phyloP scores from a whole-genome alignment of 1,140 invertebrate species.

The Anoplophora glabripennis region DNA sequence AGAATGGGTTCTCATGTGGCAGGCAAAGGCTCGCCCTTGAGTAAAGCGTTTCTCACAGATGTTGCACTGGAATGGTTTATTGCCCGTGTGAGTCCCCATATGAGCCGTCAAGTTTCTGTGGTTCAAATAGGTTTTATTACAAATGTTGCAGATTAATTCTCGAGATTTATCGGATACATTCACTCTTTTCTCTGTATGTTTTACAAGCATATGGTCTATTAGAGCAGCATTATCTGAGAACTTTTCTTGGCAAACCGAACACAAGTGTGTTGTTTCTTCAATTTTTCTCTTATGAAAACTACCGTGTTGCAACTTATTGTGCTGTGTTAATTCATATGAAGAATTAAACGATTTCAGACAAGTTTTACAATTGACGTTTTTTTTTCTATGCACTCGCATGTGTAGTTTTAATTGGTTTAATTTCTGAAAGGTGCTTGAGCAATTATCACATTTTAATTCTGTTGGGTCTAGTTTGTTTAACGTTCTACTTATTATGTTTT shows the following conservation, averaged over 20 bases:
- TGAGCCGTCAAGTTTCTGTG: slow-evolving; percentile 49
- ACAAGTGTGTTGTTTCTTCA: slow-evolving; percentile 1
- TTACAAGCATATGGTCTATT: neutral
- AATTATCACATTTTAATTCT: neutral
- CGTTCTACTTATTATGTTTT: too few relatives aligned
- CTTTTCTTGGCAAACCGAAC: slow-evolving; percentile 2
- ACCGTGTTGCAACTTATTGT: neutral
- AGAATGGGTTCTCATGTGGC: slow-evolving; percentile 53
- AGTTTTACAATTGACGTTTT: neutral
- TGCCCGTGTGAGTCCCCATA: slow-evolving; percentile 65
- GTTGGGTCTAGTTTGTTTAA: neutral
- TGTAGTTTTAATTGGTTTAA: neutral
- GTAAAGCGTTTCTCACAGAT: slow-evolving; percentile 12
- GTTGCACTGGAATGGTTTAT: slow-evolving; percentile 61
- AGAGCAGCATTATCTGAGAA: slow-evolving; percentile 1
- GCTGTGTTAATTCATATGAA: too few relatives aligned
- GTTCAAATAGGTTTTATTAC: slow-evolving; percentile 19
- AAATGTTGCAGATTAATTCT: slow-evolving; percentile 11
- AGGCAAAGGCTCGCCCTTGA: slow-evolving; percentile 16
- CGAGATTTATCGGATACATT: neutral
- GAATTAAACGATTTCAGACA: neutral
- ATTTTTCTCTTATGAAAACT: neutral
- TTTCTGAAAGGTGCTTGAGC: neutral
- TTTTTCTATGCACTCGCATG: neutral
- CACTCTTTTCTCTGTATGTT: slow-evolving; percentile 1